Base-by-base conservation (phyloP, 1,140 invertebrate species). In the Heliconius himera region DNA sequence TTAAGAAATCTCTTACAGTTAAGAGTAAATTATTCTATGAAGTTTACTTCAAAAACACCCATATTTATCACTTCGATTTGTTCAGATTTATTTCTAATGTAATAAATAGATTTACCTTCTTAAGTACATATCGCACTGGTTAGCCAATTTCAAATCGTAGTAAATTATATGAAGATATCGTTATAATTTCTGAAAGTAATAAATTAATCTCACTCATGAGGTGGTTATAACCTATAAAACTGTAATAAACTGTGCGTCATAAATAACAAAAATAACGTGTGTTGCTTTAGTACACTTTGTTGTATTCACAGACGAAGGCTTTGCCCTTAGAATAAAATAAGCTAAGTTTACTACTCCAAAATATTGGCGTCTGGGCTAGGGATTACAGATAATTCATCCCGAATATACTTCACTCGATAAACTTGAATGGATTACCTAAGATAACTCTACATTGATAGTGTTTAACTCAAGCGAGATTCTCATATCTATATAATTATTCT, bases 391-490 rank as follows among this genome's bases (percentile, higher is more conserved):
- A 78, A 66, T 66, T 51, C 60, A 20, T 22, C 33, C 41, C 70
- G 51, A 80, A 70, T 76, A 72, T 11, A 56, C 56, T 75, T 74
- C 49, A 56, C 22, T 78, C 73, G 38, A 81, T 75, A 70, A 81
- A 81, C 66, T 22, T 71, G 36, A 33, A 78, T 74, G 26, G 73
- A 79, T 77, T 49, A 72, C 70, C 49, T 60, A 26, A 75, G 60
- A 79, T 79, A 75, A 75, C n/a, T 73, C 71, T 71, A 70, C 29
- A 74, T 79, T 75, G 38, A 75, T 33, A 70, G 66, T 76, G 76
- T 73, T 79, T 46, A 79, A 74, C 54, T 74, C 49, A 54, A 70
- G 33, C 71, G 73, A 73, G 56, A 49, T 73, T 46, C 70, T 18
- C 51, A 41, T 73, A 18, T 73, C n/a, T 73, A 73, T 51, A 20